Base-by-base conservation (phyloP, 1,140 invertebrate species). In the Pachypeltis micranthus region DNA sequence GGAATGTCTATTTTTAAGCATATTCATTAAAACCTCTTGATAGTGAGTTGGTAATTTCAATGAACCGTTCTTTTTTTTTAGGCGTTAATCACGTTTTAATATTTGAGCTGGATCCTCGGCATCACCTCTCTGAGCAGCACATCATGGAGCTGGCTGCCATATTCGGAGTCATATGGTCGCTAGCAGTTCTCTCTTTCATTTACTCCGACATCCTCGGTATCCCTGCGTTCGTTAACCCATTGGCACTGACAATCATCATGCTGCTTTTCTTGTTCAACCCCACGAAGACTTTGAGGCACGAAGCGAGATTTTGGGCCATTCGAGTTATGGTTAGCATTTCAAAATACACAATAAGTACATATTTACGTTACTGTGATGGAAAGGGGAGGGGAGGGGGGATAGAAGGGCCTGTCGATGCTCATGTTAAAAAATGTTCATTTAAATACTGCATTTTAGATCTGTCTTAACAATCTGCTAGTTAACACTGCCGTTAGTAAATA, bases 31-130 rank as follows among this genome's bases (percentile, higher is more conserved):
- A n/a, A n/a, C n/a, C n/a, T n/a, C n/a, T n/a, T n/a, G n/a, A n/a
- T n/a, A n/a, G n/a, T n/a, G n/a, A n/a, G n/a, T n/a, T n/a, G n/a
- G n/a, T n/a, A n/a, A n/a, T n/a, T n/a, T n/a, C n/a, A n/a, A n/a
- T n/a, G n/a, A n/a, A n/a, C n/a, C n/a, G n/a, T n/a, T n/a, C n/a
- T 39, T 51, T 21, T 10, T 51, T 51, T 21, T 4, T 21, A 51
- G 96, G 96, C 12, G 96, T 99, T 2, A 99, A 99, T 80, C 97
- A 99, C 75, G 96, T 99, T 0, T 81, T 99, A 0, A 99, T 99
- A 68, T 99, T 99, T 74, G 96, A 99, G 75, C 78, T 99, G 55
- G 95, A 99, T 77, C 97, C 96, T 0, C 78, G 97, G 60, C 95
- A 98, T 77, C 96, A 99, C 79, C 77, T 92, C 0, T 89, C 94